These are phyloP conservation scores for Pseudachorutes palmiensis DNA, from an alignment of 1,140 invertebrate species.

Conservation along the genomic window DNA sequence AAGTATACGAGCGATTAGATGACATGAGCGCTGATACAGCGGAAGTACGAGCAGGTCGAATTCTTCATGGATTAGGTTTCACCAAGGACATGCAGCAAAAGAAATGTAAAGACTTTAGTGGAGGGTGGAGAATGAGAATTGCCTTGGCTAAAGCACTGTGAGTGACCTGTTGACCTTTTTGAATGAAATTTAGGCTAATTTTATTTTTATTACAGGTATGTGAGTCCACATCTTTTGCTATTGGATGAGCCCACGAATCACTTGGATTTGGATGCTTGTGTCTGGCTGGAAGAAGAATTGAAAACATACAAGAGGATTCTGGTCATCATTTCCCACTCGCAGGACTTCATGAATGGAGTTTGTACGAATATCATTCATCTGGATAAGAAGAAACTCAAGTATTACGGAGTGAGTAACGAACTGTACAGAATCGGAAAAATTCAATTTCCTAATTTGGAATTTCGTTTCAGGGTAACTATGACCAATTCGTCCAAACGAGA, in stretches of 20 bases:
- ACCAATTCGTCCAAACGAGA: conserved; percentile 85
- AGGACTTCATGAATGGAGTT: conserved; percentile 99
- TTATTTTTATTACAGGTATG: conserved; percentile 18
- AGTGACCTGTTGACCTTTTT: conserved; percentile 43
- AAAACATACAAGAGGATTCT: conserved; percentile 94
- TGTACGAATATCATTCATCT: conserved; percentile 98
- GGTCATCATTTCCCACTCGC: conserved; percentile 98
- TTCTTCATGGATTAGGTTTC: conserved; percentile 95
- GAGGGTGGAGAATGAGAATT: conserved; percentile 98
- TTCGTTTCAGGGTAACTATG: conserved; percentile 70
- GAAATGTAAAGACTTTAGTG: conserved; percentile 89
- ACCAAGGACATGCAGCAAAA: conserved; percentile 86
- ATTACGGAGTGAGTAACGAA: conserved; percentile 69
- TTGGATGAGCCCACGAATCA: conserved; percentile 52
- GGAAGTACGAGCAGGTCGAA: conserved; percentile 83
- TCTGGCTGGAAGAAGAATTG: conserved; percentile 98
- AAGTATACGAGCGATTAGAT: conserved; percentile 94
- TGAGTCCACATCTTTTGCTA: conserved; percentile 37
- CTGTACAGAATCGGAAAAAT: not conserved
- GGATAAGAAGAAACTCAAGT: conserved; percentile 84
- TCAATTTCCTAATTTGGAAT: not conserved
- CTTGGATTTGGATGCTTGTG: conserved; percentile 80
- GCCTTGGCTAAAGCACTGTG: conserved; percentile 87
- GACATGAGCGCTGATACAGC: conserved; percentile 94
- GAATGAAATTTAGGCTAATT: not conserved